Percentiles rank a stretch among this genome's conserved stretches.
Evolutionary conservation across 2,888 invertebrate genomes (phyloP).

Genomic region (Dolichopus griseipennis): DNA sequence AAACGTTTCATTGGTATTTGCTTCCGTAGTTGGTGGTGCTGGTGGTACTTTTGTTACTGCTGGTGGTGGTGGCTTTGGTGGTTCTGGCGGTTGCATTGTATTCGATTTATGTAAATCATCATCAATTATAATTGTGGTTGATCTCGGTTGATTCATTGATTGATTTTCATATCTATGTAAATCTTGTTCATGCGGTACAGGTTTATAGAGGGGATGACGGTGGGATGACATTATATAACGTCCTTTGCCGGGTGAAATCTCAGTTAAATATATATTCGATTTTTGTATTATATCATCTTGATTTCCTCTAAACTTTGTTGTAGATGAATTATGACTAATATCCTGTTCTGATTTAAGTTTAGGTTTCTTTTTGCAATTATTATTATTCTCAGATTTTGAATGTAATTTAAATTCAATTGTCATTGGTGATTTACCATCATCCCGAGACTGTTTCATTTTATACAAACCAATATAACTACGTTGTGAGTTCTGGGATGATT

Average conservation of each 20-base stretch:
- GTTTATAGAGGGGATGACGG: not conserved
- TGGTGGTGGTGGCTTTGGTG: not conserved
- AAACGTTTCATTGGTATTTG: too few species aligned
- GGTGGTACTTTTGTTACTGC: not conserved
- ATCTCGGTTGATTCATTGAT: too few species aligned
- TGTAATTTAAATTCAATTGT: conserved; percentile 38
- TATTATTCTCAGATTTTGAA: conserved; percentile 20
- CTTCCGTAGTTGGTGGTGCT: not conserved
- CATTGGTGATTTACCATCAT: conserved; percentile 26
- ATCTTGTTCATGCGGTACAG: not conserved
- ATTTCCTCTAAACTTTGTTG: not conserved
- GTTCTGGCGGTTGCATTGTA: not conserved
- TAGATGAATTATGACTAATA: too few species aligned
- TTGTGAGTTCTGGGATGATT: not conserved
- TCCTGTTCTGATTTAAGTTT: not conserved
- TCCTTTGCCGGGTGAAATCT: not conserved
- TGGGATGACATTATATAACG: not conserved
- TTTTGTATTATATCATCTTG: not conserved
- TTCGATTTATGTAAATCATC: not conserved
- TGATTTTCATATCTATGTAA: not conserved
- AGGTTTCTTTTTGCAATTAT: not conserved
- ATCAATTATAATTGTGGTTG: too few species aligned
- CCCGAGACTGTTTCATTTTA: not conserved
- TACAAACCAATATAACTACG: not conserved
- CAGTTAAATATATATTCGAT: too few species aligned